Evolutionary conservation across 2,888 invertebrate species (phyloP).

Genomic region (Invenusta paracnida): DNA sequence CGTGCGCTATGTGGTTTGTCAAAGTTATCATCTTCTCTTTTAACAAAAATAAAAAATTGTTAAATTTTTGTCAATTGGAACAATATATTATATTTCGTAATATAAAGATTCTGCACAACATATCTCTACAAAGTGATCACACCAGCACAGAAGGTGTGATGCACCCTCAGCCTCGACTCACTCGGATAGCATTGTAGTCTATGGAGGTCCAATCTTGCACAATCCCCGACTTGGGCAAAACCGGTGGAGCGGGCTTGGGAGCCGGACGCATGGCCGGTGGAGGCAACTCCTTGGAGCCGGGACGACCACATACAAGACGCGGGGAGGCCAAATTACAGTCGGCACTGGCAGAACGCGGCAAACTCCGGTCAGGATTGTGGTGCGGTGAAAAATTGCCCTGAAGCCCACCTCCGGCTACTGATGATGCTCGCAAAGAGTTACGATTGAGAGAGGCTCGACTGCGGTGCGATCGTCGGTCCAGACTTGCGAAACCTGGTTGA

Average conservation of each 20-base stretch:
- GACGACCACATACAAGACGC: neutral
- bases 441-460: neutral
- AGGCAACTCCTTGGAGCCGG: neutral
- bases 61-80: too few species aligned
- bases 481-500: neutral
- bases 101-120: too few species aligned
- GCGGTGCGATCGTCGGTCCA: neutral
- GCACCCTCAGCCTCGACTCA: too few species aligned
- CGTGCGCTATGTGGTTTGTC: too few species aligned
- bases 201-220: neutral
- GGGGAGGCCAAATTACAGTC: neutral
- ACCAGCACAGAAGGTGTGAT: too few species aligned
- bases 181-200: conserved; percentile 6
- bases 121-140: too few species aligned
- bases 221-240: neutral
- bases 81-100: too few species aligned
- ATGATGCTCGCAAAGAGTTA: neutral
- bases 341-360: neutral
- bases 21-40: too few species aligned
- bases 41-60: too few species aligned
- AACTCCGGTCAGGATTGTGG: neutral
- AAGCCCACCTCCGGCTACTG: neutral
- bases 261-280: conserved; percentile 2
- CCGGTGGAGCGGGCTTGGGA: neutral
- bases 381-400: neutral